A percentile compares a stretch with the other conserved stretches of the same genome.
phyloP scores from a whole-genome alignment of 2,888 invertebrate genomes.

The Elysia crispata region DNA sequence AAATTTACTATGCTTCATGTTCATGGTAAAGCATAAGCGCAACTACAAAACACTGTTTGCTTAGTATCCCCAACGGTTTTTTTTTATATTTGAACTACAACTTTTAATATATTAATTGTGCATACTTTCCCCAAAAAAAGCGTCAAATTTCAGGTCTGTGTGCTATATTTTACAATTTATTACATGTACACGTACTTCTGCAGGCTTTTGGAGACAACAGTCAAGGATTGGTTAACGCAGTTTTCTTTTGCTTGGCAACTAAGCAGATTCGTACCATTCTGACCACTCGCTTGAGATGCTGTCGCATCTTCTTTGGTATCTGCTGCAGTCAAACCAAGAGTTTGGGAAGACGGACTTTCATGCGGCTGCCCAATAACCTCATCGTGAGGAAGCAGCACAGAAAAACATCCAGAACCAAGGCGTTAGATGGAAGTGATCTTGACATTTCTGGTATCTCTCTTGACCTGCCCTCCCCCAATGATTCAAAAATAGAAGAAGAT shows the following conservation, averaged over 20 bases:
- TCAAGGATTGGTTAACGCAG: slow-evolving; percentile 57
- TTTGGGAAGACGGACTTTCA: slow-evolving; percentile 26
- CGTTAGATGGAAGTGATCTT: slow-evolving; percentile 51
- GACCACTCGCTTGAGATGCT: slow-evolving; percentile 29
- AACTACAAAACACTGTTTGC: no score
- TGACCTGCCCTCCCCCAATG: slow-evolving; percentile 46
- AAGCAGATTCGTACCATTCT: slow-evolving; percentile 53
- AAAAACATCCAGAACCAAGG: slow-evolving; percentile 9
- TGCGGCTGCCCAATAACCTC: slow-evolving; percentile 45
- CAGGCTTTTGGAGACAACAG: slow-evolving; percentile 60
- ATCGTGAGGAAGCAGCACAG: slow-evolving; percentile 13
- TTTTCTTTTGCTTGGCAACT: slow-evolving; percentile 57
- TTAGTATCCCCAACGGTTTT: no score
- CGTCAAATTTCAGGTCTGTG: no score
- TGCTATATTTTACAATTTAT: no score
- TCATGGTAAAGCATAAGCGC: no score
- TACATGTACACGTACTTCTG: no score
- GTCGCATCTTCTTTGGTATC: background rate
- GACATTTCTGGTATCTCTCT: slow-evolving; percentile 53
- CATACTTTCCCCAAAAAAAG: no score
- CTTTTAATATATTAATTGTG: no score
- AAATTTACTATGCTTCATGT: no score
- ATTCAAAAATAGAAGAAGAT: slow-evolving; percentile 41
- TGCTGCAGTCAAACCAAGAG: slow-evolving; percentile 27
- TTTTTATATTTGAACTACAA: no score